phyloP scores from a whole-genome alignment of 30 jellyfish, hydroid and myxozoan genomes.

The Nemopilema nomurai region DNA sequence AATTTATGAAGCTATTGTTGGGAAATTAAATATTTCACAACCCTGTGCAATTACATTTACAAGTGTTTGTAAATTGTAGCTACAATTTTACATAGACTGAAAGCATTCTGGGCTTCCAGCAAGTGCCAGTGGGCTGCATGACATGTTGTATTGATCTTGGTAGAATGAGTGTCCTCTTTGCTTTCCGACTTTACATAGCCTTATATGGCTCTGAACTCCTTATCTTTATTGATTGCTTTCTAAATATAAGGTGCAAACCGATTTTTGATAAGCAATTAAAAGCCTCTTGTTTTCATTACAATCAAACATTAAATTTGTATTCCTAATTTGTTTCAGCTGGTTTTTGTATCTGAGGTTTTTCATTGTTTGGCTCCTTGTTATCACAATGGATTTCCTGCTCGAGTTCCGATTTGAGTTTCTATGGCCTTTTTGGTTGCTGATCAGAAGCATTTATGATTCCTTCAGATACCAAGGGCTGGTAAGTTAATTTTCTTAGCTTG shows the following conservation, averaged over 20 bases:
- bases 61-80: too few species aligned
- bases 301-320: background rate
- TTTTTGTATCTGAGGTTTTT: constrained; percentile 86
- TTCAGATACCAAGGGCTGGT: constrained; percentile 97
- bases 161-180: too few species aligned
- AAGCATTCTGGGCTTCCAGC: too few species aligned
- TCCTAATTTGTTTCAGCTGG: constrained; percentile 96
- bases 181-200: too few species aligned
- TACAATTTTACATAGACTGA: too few species aligned
- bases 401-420: constrained; percentile 97
- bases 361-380: constrained; percentile 92
- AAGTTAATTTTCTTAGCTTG: constrained; percentile 10
- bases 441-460: constrained; percentile 92
- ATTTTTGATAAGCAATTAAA: background rate
- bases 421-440: constrained; percentile 97
- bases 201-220: too few species aligned
- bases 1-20: too few species aligned
- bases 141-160: too few species aligned
- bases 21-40: too few species aligned
- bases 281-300: background rate
- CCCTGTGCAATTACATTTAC: too few species aligned
- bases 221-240: constrained; percentile 1
- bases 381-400: constrained; percentile 88
- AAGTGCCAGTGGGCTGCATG: too few species aligned
- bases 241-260: background rate